These are phyloP conservation scores for Hyppa rectilinea DNA, from an alignment of 2,888 invertebrate genomes.

Conservation along the genomic window DNA sequence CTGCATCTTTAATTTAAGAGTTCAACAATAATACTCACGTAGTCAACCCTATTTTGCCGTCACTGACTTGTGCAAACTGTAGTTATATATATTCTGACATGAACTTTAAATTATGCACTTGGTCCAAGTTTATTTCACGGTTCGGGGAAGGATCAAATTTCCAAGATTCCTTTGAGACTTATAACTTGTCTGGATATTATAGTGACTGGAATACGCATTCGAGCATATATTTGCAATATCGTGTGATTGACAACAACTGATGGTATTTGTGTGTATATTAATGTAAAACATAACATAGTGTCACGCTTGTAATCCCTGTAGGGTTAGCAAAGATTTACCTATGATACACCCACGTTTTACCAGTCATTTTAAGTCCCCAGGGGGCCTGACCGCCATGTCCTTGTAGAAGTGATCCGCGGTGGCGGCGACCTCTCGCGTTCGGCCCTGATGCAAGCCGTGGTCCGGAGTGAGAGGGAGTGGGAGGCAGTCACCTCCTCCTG, in stretches of 20 bases:
- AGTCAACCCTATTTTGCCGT: not conserved
- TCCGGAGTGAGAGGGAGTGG: no score
- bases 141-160: conserved; percentile 29
- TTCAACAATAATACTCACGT: not conserved
- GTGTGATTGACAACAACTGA: not conserved
- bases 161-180: conserved; percentile 33
- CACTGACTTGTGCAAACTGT: conserved; percentile 16
- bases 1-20: conserved; percentile 9
- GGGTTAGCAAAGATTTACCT: not conserved
- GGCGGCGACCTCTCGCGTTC: no score
- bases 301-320: not conserved
- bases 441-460: no score
- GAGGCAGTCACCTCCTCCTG: no score
- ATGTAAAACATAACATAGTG: not conserved
- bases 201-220: not conserved
- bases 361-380: no score
- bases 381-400: no score
- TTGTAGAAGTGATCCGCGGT: no score
- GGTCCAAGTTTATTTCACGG: conserved; percentile 34
- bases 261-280: not conserved
- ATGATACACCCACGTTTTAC: no score
- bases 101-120: conserved; percentile 13
- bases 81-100: conserved; percentile 23
- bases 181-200: conserved; percentile 15
- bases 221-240: not conserved